Evolutionary conservation across 2,888 invertebrate genomes (phyloP), one percentile per base, ranked within the genome.

Genomic region (Marronus borbonicus): DNA sequence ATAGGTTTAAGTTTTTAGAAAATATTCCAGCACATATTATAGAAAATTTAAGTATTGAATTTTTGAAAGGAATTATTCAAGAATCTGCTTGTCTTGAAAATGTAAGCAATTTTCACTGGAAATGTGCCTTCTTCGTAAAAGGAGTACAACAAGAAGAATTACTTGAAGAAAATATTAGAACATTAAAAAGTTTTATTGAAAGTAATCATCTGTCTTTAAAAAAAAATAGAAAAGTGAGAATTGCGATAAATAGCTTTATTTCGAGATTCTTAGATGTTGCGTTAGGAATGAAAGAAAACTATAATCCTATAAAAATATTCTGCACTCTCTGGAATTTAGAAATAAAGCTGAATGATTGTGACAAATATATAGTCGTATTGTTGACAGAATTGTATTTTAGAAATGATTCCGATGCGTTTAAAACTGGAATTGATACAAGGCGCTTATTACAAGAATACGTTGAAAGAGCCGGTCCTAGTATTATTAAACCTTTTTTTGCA

Each of bases 21-120:
- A 14, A 28, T 3, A 68, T 76, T n/a, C 76, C 76, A 14, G 7
- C 17, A 0, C 20, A 68, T 1, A 20, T 44, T 12, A 12, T 68
- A 4, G 20, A 20, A 12, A 28, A 66, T 49, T 52, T 76, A 24
- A 24, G 65, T 17, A 52, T 31, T 0, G 49, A 20, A 12, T 76
- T 76, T 66, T 20, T 76, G 24, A 68, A 39, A 68, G n/a, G 20
- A 20, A 20, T 52, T 3, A 76, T 76, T 7, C 20, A 20, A 36
- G 68, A 68, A n/a, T 68, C 76, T 1, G 65, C 55, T n/a, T 44
- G 50, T 12, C 31, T 50, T 36, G 17, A 52, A 12, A 7, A 36
- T 28, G 39, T 36, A 39, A 17, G n/a, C n/a, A 52, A 76, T 39
- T 76, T 76, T 58, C 66, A 66, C n/a, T 76, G 65, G 24, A 76